These are phyloP conservation scores for Polylopha cassiicola DNA, from an alignment of 2,888 invertebrate genomes.

Conservation along the genomic window DNA sequence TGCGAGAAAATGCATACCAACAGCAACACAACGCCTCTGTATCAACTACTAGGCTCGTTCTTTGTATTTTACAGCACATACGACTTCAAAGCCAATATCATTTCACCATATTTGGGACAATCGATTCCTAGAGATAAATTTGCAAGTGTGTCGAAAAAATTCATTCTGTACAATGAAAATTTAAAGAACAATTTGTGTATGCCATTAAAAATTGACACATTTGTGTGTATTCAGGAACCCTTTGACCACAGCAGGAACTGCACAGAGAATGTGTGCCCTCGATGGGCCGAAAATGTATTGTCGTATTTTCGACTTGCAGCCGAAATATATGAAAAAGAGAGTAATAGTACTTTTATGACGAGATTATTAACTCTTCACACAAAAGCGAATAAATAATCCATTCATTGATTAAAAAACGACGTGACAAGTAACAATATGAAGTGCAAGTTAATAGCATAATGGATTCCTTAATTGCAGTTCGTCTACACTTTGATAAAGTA, in stretches of 20 bases:
- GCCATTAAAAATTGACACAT: slow-evolving; percentile 34
- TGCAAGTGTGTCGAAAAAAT: slow-evolving; percentile 36
- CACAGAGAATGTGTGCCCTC: slow-evolving; percentile 31
- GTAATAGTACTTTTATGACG: too few relatives aligned
- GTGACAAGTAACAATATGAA: too few relatives aligned
- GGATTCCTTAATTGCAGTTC: too few relatives aligned
- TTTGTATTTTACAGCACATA: slow-evolving; percentile 76
- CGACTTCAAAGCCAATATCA: slow-evolving; percentile 63
- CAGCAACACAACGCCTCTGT: slow-evolving; percentile 37
- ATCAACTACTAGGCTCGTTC: slow-evolving; percentile 74
- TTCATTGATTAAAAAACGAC: too few relatives aligned
- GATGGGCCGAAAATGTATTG: slow-evolving; percentile 2
- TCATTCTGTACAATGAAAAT: slow-evolving; percentile 45
- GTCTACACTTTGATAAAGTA: too few relatives aligned
- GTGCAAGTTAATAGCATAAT: too few relatives aligned
- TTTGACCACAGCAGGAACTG: slow-evolving; percentile 70
- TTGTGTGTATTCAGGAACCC: slow-evolving; percentile 75
- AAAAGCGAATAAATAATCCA: too few relatives aligned
- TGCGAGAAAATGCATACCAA: slow-evolving; percentile 34
- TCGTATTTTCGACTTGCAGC: background rate
- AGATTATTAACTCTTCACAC: too few relatives aligned
- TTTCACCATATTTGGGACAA: slow-evolving; percentile 76
- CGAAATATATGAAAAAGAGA: slow-evolving; percentile 3
- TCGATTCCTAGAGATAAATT: slow-evolving; percentile 44
- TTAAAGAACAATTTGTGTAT: slow-evolving; percentile 24